Evolutionary conservation across 2,888 invertebrate species (phyloP).

Genomic region (Heterodera filipjevi): DNA sequence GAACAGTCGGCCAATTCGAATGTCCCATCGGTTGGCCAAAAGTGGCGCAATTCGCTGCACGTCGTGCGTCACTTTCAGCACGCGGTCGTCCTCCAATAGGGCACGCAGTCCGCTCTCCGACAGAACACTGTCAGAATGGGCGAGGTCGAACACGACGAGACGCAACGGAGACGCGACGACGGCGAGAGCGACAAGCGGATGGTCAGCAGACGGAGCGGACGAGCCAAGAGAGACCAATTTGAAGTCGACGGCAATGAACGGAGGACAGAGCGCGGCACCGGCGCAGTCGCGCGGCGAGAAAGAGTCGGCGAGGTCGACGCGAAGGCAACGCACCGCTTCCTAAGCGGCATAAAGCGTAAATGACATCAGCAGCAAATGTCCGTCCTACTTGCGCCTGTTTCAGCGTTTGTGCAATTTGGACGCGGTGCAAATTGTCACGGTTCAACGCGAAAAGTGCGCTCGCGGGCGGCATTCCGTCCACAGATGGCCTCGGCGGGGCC

Average conservation of each 20-base stretch:
- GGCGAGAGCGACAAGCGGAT: slow-evolving; percentile 84
- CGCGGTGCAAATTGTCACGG: slow-evolving; percentile 53
- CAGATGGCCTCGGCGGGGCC: neutral
- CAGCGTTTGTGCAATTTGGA: slow-evolving; percentile 59
- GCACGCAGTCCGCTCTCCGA: slow-evolving; percentile 60
- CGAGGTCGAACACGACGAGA: slow-evolving; percentile 62
- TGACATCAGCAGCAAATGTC: neutral
- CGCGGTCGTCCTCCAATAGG: slow-evolving; percentile 55
- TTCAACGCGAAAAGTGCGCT: slow-evolving; percentile 56
- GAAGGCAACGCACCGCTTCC: slow-evolving; percentile 53
- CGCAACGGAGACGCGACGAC: slow-evolving; percentile 76
- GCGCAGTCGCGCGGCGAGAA: too few relatives aligned
- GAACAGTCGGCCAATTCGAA: slow-evolving; percentile 60
- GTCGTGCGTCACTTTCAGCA: slow-evolving; percentile 62
- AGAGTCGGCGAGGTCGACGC: slow-evolving; percentile 52
- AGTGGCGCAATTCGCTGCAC: slow-evolving; percentile 54
- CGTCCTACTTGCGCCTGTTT: slow-evolving; percentile 56
- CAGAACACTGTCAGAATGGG: slow-evolving; percentile 58
- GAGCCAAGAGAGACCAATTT: slow-evolving; percentile 88
- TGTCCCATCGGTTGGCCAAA: slow-evolving; percentile 58
- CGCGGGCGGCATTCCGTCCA: neutral
- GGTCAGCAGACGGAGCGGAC: slow-evolving; percentile 66
- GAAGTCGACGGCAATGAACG: slow-evolving; percentile 81
- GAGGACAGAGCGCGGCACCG: slow-evolving; percentile 38
- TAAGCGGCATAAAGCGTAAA: slow-evolving; percentile 26